Evolutionary conservation across 2,113 vertebrate genomes (phyloP).

Genomic region (Hassar affinis): DNA sequence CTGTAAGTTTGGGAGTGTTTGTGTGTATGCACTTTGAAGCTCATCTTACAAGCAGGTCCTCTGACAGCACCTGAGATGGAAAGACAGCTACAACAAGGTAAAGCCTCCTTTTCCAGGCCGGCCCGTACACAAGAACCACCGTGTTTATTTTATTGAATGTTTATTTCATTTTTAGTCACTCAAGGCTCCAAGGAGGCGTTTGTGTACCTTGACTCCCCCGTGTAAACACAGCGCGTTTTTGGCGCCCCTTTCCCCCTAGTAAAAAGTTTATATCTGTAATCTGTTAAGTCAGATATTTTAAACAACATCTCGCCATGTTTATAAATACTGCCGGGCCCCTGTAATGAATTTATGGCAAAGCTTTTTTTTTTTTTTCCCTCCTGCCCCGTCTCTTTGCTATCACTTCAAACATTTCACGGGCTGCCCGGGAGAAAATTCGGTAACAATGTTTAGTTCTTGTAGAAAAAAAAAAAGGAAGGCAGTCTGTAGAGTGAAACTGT

Average conservation of each 20-base stretch:
- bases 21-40: not conserved
- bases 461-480: constrained; percentile 16
- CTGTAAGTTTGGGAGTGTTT: not conserved
- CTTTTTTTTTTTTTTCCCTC: constrained; percentile 54
- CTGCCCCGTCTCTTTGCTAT: constrained; percentile 24
- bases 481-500: constrained; percentile 36
- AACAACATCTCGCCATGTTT: constrained; percentile 77
- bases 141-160: constrained; percentile 61
- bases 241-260: constrained; percentile 68
- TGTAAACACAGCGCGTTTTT: constrained; percentile 72
- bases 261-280: constrained; percentile 77
- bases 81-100: constrained; percentile 30
- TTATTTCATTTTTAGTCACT: constrained; percentile 61
- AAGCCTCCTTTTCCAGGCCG: constrained; percentile 34
- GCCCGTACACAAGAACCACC: constrained; percentile 35
- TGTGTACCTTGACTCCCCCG: constrained; percentile 50
- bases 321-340: constrained; percentile 74
- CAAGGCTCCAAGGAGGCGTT: constrained; percentile 42
- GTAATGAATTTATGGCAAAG: constrained; percentile 82
- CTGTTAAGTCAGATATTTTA: constrained; percentile 77
- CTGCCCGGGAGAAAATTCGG: constrained; percentile 34
- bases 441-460: constrained; percentile 35
- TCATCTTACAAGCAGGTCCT: constrained; percentile 15
- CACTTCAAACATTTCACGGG: constrained; percentile 52
- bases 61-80: constrained; percentile 39